Evolutionary conservation across 1,140 invertebrate genomes (phyloP).

Genomic region (Aphidius ervi): DNA sequence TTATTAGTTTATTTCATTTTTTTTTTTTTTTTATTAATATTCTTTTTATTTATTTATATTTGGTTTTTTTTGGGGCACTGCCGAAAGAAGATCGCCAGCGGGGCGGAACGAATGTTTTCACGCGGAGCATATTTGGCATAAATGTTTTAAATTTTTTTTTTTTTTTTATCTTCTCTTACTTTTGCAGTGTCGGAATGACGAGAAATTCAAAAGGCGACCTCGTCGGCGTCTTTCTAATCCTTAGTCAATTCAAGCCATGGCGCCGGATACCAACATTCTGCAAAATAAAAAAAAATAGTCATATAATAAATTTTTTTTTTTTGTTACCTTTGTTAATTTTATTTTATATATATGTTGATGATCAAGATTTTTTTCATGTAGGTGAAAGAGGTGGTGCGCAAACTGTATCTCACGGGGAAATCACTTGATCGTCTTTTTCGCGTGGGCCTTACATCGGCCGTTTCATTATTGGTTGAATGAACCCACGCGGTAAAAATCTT

Average conservation of each 20-base stretch:
- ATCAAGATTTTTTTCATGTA: background rate
- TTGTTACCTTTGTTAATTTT: too few species aligned
- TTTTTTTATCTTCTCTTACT: too few species aligned
- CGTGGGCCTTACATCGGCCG: conserved; percentile 6
- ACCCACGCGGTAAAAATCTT: conserved; percentile 7
- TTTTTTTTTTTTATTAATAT: too few species aligned
- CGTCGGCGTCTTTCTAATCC: too few species aligned
- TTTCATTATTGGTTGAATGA: conserved; percentile 14
- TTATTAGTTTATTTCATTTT: background rate
- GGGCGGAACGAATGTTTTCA: conserved; percentile 21
- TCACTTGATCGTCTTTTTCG: conserved; percentile 11
- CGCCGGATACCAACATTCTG: too few species aligned
- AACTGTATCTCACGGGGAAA: conserved; percentile 7
- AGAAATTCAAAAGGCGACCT: background rate
- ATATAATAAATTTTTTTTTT: too few species aligned
- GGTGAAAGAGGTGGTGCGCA: conserved; percentile 2
- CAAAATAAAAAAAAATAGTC: too few species aligned
- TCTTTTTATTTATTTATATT: too few species aligned
- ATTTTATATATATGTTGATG: background rate
- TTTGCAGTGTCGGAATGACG: conserved; percentile 3
- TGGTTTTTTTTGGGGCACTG: background rate
- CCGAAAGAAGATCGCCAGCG: background rate
- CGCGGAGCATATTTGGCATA: conserved; percentile 11
- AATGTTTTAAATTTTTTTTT: background rate
- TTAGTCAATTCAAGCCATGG: too few species aligned